These are phyloP conservation scores for Brachystomella parvula DNA, from an alignment of 1,140 invertebrate genomes.

Conservation along the genomic window DNA sequence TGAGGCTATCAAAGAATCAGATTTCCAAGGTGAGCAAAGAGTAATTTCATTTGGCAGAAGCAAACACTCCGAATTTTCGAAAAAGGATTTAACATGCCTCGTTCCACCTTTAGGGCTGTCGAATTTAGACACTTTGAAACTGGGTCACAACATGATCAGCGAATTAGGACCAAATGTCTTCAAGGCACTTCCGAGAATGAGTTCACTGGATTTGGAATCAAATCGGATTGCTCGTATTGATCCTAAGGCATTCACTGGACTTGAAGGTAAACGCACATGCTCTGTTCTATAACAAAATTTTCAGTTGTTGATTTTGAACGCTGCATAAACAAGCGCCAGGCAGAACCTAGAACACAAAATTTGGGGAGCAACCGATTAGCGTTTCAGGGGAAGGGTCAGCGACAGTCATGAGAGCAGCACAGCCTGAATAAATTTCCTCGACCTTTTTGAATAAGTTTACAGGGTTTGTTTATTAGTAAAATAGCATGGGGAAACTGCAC, in stretches of 20 bases:
- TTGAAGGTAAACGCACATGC: constrained; percentile 74
- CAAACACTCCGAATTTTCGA: not conserved
- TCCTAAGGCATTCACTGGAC: constrained; percentile 69
- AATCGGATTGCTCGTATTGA: constrained; percentile 71
- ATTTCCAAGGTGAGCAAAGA: constrained; percentile 63
- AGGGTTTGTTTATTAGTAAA: too few relatives aligned
- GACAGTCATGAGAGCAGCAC: too few relatives aligned
- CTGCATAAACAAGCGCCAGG: too few relatives aligned
- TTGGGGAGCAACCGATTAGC: too few relatives aligned
- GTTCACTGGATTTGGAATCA: constrained; percentile 75
- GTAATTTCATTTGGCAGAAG: not conserved
- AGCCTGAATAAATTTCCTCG: too few relatives aligned
- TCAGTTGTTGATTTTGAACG: too few relatives aligned
- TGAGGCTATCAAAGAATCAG: constrained; percentile 62
- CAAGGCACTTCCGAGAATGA: constrained; percentile 64
- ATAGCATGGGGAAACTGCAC: too few relatives aligned
- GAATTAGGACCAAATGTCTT: constrained; percentile 70
- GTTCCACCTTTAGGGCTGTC: constrained; percentile 53
- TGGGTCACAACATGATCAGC: constrained; percentile 72
- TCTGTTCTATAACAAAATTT: too few relatives aligned
- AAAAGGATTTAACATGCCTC: not conserved
- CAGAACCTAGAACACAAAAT: too few relatives aligned
- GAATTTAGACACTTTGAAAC: constrained; percentile 67
- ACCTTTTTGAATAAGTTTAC: too few relatives aligned
- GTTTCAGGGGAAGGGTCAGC: too few relatives aligned